Base-by-base conservation (phyloP, 2,113 vertebrate genomes). In the Archilochus colubris region DNA sequence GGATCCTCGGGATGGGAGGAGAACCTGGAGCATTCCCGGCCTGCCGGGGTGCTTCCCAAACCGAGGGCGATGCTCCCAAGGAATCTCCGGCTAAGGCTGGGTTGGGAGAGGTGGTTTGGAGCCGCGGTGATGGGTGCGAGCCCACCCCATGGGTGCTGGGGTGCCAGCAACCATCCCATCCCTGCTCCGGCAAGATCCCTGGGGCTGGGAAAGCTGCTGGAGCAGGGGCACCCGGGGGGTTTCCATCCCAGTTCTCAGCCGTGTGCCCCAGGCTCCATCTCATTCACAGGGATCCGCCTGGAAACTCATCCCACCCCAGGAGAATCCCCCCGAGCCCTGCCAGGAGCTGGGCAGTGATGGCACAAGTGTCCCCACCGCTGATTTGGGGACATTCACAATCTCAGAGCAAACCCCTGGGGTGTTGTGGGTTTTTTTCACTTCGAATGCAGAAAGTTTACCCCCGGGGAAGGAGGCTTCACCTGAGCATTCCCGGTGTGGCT, bases 191-290 rank as follows among this genome's bases (percentile, higher is more conserved):
- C 12, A 4, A 14, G 20, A 36, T 14, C 44, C 61, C 8, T n/a
- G 11, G 40, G 40, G 40, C 11, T 40, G 40, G 40, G 11, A 40
- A 40, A 40, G 40, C 40, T 10, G 46, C 55, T 36, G 18, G 16
- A 31, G 24, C 7, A 59, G 62, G 2, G 57, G 28, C 0, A 0
- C 25, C 62, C 38, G 16, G 21, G 31, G 13, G 18, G 24, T 1
- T 7, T 74, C 36, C 40, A 33, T 54, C 38, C 79, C 53, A 67
- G 36, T 21, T 23, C 51, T 69, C 43, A 23, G 31, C 4, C 0
- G 1, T 0, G 0, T 12, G 43, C n/a, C 31, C 14, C 36, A 51
- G 58, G 24, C 15, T 57, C 25, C 44, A 17, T n/a, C 55, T 43
- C 43, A 33, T 50, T 46, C 27, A 17, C 1, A 1, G 25, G 14